Percentiles rank a stretch among this genome's conserved stretches.
These are phyloP conservation scores for Helicoverpa assulta DNA, from an alignment of 2,888 invertebrate species.

Conservation along the genomic window DNA sequence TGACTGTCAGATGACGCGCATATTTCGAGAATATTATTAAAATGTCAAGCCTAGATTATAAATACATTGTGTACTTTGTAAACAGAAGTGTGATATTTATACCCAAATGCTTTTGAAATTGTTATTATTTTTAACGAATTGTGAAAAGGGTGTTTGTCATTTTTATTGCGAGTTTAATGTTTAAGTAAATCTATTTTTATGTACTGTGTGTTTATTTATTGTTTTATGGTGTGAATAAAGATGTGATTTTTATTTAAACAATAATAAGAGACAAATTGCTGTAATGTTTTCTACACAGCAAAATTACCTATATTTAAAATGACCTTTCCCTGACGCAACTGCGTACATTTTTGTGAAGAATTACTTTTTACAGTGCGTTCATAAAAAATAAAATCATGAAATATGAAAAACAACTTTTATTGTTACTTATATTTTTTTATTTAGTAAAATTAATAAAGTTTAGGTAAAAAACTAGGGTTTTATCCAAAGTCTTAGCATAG, in stretches of 20 bases:
- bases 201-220: conserved; percentile 15
- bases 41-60: conserved; percentile 33
- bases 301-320: too few relatives aligned
- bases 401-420: too few relatives aligned
- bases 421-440: too few relatives aligned
- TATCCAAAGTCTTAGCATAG: too few relatives aligned
- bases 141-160: conserved; percentile 20
- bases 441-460: too few relatives aligned
- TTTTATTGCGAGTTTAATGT: conserved; percentile 28
- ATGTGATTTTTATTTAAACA: neutral
- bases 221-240: neutral
- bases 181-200: conserved; percentile 13
- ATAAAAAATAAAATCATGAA: too few relatives aligned
- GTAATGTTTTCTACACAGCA: too few relatives aligned
- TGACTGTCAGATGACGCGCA: conserved; percentile 35
- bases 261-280: too few relatives aligned
- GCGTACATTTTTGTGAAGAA: too few relatives aligned
- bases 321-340: too few relatives aligned
- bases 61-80: conserved; percentile 38
- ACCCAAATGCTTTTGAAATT: conserved; percentile 17
- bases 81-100: conserved; percentile 26
- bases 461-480: too few relatives aligned
- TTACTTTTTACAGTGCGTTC: too few relatives aligned
- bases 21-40: conserved; percentile 42
- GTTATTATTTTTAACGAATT: conserved; percentile 11